phyloP scores from a whole-genome alignment of 1,140 invertebrate species.

The Sogatella furcifera region DNA sequence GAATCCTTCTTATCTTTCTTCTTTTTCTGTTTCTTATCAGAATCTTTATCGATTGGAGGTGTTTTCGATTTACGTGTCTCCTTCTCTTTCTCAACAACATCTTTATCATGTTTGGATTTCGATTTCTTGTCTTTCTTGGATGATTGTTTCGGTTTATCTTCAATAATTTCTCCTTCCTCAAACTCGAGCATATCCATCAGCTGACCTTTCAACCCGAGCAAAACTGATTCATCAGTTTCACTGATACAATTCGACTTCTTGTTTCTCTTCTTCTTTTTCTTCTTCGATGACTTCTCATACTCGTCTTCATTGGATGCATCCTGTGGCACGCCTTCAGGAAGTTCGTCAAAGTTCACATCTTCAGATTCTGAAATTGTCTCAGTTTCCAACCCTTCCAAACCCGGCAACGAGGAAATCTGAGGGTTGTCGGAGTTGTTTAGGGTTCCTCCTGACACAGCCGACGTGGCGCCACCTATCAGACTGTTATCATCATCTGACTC shows the following conservation, averaged over 20 bases:
- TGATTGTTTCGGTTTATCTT: slow-evolving; percentile 30
- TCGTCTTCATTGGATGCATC: slow-evolving; percentile 17
- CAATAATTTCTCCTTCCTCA: slow-evolving; percentile 44
- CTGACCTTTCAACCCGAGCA: background rate
- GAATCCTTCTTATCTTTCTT: slow-evolving; percentile 39
- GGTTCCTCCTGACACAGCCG: slow-evolving; percentile 20
- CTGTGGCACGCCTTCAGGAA: background rate
- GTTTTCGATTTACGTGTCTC: slow-evolving; percentile 37
- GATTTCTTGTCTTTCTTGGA: slow-evolving; percentile 34
- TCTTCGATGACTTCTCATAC: slow-evolving; percentile 14
- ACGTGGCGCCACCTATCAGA: slow-evolving; percentile 19
- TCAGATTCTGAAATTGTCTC: slow-evolving; percentile 55
- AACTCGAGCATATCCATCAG: slow-evolving; percentile 9
- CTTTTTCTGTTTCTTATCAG: slow-evolving; percentile 41
- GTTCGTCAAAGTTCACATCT: slow-evolving; percentile 19
- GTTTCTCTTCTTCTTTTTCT: slow-evolving; percentile 22
- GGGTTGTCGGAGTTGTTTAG: slow-evolving; percentile 9
- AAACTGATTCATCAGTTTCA: slow-evolving; percentile 7
- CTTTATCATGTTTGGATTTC: slow-evolving; percentile 21
- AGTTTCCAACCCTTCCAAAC: slow-evolving; percentile 49
- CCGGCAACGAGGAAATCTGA: slow-evolving; percentile 26
- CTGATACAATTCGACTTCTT: slow-evolving; percentile 10
- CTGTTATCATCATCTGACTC: slow-evolving; percentile 23
- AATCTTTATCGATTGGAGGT: slow-evolving; percentile 30
- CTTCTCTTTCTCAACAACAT: slow-evolving; percentile 46